These are phyloP conservation scores for Platyura marginata DNA, from an alignment of 1,140 invertebrate species.

Conservation along the genomic window DNA sequence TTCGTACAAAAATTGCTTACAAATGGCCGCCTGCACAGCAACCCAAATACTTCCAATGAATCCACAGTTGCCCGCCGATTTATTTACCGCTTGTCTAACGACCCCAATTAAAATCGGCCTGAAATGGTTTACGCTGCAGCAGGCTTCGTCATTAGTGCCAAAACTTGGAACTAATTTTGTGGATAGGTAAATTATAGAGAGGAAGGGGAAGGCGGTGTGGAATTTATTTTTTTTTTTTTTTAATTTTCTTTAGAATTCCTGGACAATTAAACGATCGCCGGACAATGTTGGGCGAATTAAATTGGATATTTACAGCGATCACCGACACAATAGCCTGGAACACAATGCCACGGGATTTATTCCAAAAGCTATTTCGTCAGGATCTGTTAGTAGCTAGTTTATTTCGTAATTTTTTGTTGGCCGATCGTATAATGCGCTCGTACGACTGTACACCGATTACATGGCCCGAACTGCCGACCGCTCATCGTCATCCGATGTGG, in stretches of 20 bases:
- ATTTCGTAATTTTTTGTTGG: constrained; percentile 92
- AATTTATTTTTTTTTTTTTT: constrained; percentile 6
- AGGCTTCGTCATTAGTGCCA: constrained; percentile 59
- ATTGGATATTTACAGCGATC: constrained; percentile 99
- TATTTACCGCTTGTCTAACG: constrained; percentile 95
- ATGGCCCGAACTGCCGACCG: constrained; percentile 73
- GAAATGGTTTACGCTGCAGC: constrained; percentile 81
- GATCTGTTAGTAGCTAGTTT: constrained; percentile 95
- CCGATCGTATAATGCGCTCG: constrained; percentile 87
- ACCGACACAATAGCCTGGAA: constrained; percentile 99
- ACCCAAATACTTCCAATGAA: constrained; percentile 93
- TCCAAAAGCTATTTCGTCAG: constrained; percentile 93
- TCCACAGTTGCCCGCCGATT: constrained; percentile 93
- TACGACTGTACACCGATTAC: constrained; percentile 94
- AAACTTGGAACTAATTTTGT: no score
- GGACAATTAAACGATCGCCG: constrained; percentile 86
- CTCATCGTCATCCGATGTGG: constrained; percentile 83
- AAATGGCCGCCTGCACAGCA: constrained; percentile 82
- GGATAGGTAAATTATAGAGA: constrained; percentile 71
- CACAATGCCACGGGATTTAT: constrained; percentile 75
- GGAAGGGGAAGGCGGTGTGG: constrained; percentile 35
- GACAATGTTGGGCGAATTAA: constrained; percentile 95
- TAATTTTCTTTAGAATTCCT: constrained; percentile 67
- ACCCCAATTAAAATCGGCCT: constrained; percentile 95
- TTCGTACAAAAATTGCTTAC: constrained; percentile 79